Base-by-base conservation (phyloP, 2,797 vertebrate genomes). In the Euthynnus affinis region DNA sequence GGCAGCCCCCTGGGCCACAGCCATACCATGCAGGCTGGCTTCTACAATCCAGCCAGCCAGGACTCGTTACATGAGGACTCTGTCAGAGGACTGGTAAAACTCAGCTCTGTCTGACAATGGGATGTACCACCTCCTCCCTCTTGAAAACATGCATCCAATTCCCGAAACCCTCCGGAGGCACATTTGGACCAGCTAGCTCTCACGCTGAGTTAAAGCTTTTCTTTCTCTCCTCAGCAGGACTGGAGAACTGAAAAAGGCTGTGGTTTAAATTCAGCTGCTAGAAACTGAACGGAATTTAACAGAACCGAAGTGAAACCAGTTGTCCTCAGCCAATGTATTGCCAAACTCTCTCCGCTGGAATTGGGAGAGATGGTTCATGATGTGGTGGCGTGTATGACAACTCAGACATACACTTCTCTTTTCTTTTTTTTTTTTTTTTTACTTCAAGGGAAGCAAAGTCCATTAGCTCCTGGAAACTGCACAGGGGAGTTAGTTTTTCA, bases 1-100 rank as follows among this genome's bases (percentile, higher is more conserved):
- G 95, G 95, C 87, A 98, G 95, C 85, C 96, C 97, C 12, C 80
- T 97, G 85, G 91, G 95, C 1, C 97, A 97, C 92, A 96, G 96
- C 95, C 97, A 97, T 92, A 96, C 97, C 4, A 81, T 95, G 94
- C 98, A 97, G 69, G 90, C 96, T 4, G 84, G 92, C 57, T 95
- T 95, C 86, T 96, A 97, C 92, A 96, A 96, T 86, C 96, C 97
- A 10, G 97, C 96, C 87, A 98, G 97, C 93, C 98, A 99, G 93
- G 98, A 99, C 94, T 97, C 98, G 0, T 91, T 99, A 86, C 98
- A 99, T 48, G 98, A 99, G 92, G 98, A 99, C 95, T 99, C 98
- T 0, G 97, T 99, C 80, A 95, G 98, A 60, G 98, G 98, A 83
- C 89, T 99, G 17, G 97, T 99, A 59, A 99, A 99, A 91, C 98